These are phyloP conservation scores for Limenitis arthemis DNA, from an alignment of 2,888 invertebrate species.

Conservation along the genomic window DNA sequence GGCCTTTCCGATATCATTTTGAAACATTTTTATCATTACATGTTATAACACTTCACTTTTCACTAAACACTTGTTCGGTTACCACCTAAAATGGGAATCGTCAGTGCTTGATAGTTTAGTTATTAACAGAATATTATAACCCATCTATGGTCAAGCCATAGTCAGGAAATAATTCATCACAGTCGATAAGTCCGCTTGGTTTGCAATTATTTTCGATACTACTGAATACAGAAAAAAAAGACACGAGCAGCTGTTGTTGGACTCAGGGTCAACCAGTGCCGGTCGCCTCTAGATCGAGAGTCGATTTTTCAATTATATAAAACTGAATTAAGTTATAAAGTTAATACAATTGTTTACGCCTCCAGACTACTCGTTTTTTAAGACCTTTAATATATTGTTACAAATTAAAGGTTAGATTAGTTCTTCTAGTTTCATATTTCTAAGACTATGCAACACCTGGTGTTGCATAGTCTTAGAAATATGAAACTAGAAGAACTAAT, in stretches of 20 bases:
- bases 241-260: conserved; percentile 48
- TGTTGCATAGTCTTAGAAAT: conserved; percentile 7
- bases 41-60: conserved; percentile 25
- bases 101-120: conserved; percentile 11
- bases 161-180: conserved; percentile 1
- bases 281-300: conserved; percentile 40
- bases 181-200: conserved; percentile 25
- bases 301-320: conserved; percentile 51
- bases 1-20: conserved; percentile 67
- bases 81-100: conserved; percentile 10
- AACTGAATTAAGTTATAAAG: conserved; percentile 32
- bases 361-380: too few species aligned
- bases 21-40: conserved; percentile 49
- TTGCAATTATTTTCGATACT: conserved; percentile 24
- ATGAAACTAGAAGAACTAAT: conserved; percentile 4
- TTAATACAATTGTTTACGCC: neutral
- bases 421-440: conserved; percentile 9
- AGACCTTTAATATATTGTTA: too few species aligned
- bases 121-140: neutral
- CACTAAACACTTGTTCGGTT: conserved; percentile 5
- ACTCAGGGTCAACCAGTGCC: conserved; percentile 65
- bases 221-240: conserved; percentile 34
- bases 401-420: neutral
- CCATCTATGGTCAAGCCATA: neutral
- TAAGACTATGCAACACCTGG: conserved; percentile 5